A percentile compares a stretch with the other conserved stretches of the same genome.
These are phyloP conservation scores for Austrolebias charrua DNA, from an alignment of 2,797 vertebrate species.

Conservation along the genomic window DNA sequence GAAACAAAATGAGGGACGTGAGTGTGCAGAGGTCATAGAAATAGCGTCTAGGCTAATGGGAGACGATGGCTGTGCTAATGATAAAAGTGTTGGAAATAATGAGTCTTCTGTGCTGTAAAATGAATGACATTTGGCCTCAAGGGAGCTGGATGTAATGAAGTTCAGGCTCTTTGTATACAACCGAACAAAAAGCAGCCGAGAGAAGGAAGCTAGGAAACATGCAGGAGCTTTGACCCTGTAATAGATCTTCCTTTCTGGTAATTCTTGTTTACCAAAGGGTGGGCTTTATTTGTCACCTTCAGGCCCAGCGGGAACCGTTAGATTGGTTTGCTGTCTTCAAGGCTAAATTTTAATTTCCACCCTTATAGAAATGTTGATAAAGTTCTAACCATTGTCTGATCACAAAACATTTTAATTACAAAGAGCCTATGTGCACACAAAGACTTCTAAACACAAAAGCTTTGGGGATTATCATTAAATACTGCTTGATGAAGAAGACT, in stretches of 20 bases:
- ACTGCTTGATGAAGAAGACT: neutral
- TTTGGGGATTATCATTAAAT: constrained; percentile 10
- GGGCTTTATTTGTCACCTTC: constrained; percentile 15
- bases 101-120: constrained; percentile 51
- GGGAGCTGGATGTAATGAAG: constrained; percentile 47
- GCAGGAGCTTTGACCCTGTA: constrained; percentile 10
- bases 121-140: constrained; percentile 36
- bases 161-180: constrained; percentile 21
- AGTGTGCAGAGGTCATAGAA: constrained; percentile 45
- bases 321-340: neutral
- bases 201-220: constrained; percentile 12
- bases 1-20: constrained; percentile 7
- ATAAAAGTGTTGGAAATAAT: constrained; percentile 48
- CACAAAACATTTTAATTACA: constrained; percentile 12
- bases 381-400: constrained; percentile 11
- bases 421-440: constrained; percentile 1
- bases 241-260: constrained; percentile 29
- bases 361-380: constrained; percentile 4
- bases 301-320: neutral
- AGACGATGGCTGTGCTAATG: constrained; percentile 43
- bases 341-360: constrained; percentile 3
- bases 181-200: constrained; percentile 35
- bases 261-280: constrained; percentile 18
- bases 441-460: neutral
- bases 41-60: constrained; percentile 45